phyloP scores from a whole-genome alignment of 2,113 vertebrate species.

The Hucho hucho region DNA sequence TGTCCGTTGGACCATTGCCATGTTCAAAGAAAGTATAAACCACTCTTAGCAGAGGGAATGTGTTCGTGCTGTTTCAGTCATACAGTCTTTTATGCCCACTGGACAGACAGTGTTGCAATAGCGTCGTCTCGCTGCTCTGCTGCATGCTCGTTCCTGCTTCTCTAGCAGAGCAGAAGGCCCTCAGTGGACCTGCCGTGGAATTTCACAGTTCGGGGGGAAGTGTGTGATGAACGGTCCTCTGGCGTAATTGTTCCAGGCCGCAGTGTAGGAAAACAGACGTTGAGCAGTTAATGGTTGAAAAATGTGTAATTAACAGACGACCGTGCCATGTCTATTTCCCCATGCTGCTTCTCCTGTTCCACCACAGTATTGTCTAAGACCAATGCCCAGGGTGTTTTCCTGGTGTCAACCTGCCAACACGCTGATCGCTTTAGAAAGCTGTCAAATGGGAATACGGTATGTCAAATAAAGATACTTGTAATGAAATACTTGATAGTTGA shows the following conservation, averaged over 20 bases:
- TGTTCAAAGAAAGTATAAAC: neutral
- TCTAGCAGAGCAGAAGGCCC: constrained; percentile 10
- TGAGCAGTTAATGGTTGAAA: constrained; percentile 34
- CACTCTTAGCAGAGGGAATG: too few relatives aligned
- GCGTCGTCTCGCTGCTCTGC: neutral
- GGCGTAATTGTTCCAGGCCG: constrained; percentile 48
- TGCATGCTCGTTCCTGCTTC: neutral
- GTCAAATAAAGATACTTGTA: too few relatives aligned
- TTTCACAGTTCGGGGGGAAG: constrained; percentile 55
- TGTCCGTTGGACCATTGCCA: constrained; percentile 44
- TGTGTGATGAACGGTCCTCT: constrained; percentile 57
- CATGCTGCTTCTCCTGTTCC: constrained; percentile 14
- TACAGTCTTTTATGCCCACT: constrained; percentile 13
- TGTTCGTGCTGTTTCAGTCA: neutral
- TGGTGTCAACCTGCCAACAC: constrained; percentile 1
- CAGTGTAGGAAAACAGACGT: constrained; percentile 50
- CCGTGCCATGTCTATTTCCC: constrained; percentile 49
- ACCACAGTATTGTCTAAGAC: neutral
- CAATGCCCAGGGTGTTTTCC: constrained; percentile 10
- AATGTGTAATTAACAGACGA: constrained; percentile 48
- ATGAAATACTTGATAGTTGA: too few relatives aligned
- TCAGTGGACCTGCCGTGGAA: constrained; percentile 19
- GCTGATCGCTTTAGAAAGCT: neutral
- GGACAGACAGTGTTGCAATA: neutral
- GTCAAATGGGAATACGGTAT: neutral